Evolutionary conservation across 2,797 vertebrate species (phyloP).

Genomic region (Malacoraja senta): DNA sequence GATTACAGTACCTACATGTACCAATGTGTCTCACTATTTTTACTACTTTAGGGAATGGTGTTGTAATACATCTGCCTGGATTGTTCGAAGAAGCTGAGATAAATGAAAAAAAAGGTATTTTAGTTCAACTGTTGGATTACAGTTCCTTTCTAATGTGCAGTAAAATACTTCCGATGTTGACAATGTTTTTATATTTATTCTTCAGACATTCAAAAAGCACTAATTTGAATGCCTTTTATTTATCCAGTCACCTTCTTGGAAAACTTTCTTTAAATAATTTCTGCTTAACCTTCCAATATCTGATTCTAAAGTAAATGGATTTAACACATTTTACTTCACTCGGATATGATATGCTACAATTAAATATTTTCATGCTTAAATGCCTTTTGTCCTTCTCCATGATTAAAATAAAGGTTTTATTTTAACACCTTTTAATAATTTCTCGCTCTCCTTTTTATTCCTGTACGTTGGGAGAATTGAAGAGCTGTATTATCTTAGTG

Average conservation of each 20-base stretch:
- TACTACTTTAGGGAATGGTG: conserved; percentile 78
- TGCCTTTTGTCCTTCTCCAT: not conserved
- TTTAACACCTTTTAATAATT: no score
- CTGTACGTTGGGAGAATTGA: no score
- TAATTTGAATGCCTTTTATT: not conserved
- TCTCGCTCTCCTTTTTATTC: no score
- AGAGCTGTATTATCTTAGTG: no score
- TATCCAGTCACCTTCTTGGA: not conserved
- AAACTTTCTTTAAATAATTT: not conserved
- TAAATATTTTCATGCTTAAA: not conserved
- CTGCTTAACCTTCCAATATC: not conserved
- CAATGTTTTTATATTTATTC: not conserved
- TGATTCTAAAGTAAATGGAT: not conserved
- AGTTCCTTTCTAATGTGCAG: not conserved
- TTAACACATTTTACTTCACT: not conserved
- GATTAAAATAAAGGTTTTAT: no score
- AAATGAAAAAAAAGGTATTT: conserved; percentile 93
- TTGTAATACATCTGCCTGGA: conserved; percentile 93
- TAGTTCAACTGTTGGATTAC: not conserved
- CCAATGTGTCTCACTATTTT: not conserved
- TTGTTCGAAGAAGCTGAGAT: conserved; percentile 97
- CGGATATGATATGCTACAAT: not conserved
- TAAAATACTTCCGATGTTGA: no score
- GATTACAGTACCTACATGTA: not conserved
- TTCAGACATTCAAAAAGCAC: not conserved